phyloP scores from a whole-genome alignment of 2,113 vertebrate genomes.

The Leptodactylus fuscus region DNA sequence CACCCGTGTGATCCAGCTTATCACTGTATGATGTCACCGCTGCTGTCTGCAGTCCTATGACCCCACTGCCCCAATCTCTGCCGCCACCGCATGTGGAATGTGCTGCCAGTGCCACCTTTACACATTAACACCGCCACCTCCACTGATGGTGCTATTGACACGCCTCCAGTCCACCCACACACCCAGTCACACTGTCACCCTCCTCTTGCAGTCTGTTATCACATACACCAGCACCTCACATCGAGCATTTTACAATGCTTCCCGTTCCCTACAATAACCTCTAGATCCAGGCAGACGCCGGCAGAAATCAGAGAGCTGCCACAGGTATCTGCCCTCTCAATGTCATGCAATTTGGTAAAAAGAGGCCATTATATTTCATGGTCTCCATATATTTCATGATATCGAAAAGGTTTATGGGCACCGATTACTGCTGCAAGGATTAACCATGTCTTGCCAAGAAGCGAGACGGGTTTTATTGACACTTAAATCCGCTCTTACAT shows the following conservation, averaged over 20 bases:
- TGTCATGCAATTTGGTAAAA: neutral
- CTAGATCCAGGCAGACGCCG: neutral
- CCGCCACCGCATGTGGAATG: neutral
- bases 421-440: neutral
- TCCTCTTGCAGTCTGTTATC: slow-evolving; percentile 18
- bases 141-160: slow-evolving; percentile 9
- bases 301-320: neutral
- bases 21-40: neutral
- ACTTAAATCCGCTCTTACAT: neutral
- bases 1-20: neutral
- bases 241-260: neutral
- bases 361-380: neutral
- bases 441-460: neutral
- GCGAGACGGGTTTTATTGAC: neutral
- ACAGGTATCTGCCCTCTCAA: neutral
- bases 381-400: neutral
- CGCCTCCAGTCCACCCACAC: neutral
- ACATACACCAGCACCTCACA: neutral
- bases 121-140: slow-evolving; percentile 22
- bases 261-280: neutral
- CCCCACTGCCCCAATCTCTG: neutral
- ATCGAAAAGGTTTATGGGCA: neutral
- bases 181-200: slow-evolving; percentile 2
- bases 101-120: slow-evolving; percentile 4
- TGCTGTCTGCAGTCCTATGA: neutral